Evolutionary conservation across 2,113 vertebrate species (phyloP), one percentile per base, ranked within the genome.

Genomic region (Forbesichthys papilliferus): DNA sequence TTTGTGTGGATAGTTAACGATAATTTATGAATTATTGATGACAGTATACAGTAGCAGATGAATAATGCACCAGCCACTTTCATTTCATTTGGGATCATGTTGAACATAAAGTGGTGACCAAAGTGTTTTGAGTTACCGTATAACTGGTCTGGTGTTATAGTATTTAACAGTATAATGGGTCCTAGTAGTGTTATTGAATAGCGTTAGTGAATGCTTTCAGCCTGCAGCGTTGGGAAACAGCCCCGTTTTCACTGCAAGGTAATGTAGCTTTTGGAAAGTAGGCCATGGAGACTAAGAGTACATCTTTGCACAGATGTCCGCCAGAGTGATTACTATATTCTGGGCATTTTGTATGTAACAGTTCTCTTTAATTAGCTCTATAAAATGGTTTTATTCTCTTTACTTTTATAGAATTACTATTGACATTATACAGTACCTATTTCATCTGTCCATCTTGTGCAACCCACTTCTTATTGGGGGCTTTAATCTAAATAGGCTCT

Each of bases 1-100:
- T 57, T 52, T 52, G 74, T 82, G 76, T 81, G 83, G 60, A 80
- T 84, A 64, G 82, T 70, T 86, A 80, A 87, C 4, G 65, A 68
- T 11, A 27, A 13, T 42, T 20, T 16, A 52, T 90, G 73, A 77
- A 87, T 90, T 85, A 86, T 87, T 83, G 78, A 88, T 84, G 74
- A 20, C 12, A 2, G 61, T 74, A 73, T 27, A 27, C 27, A 27
- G 2, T 27, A 68, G 52, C 64, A 2, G 5, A 85, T 91, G 79
- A 87, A 90, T 91, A 80, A 85, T 90, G 75, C 64, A 89, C 36
- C 48, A 33, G 63, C 57, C 83, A 67, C 79, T 87, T 76, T 7
- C 33, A 52, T 66, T 71, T 65, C 67, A 56, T 57, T 3, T 14
- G 61, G 75, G 70, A 77, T 64, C 64, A 54, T 73, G 75, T 84